A percentile compares a stretch with the other conserved stretches of the same genome.
Conservation (phyloP, 2,888 invertebrate species). For the Nineta flava region DNA sequence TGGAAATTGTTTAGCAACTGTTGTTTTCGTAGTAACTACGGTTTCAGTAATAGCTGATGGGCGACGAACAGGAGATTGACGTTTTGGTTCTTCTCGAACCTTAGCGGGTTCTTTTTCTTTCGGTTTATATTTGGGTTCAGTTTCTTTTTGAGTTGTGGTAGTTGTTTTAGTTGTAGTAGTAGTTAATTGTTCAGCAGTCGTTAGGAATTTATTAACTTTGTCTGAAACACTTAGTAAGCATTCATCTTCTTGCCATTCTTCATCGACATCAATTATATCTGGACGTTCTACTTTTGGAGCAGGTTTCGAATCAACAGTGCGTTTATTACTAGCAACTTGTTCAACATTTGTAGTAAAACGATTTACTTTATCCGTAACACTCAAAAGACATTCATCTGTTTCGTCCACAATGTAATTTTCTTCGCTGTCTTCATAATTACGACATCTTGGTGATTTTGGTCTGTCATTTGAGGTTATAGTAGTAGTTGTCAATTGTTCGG, state of each 20-base stretch:
- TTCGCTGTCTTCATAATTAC: constrained; percentile 15
- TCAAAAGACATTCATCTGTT: constrained; percentile 37
- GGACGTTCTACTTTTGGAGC: constrained; percentile 26
- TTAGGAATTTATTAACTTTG: constrained; percentile 45
- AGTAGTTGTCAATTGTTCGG: constrained; percentile 24
- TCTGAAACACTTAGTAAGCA: constrained; percentile 45
- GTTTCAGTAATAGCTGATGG: background rate
- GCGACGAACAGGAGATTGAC: constrained; percentile 2
- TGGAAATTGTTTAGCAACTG: constrained; percentile 5
- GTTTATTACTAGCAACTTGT: constrained; percentile 30
- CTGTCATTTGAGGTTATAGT: constrained; percentile 10
- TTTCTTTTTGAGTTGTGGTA: constrained; percentile 12
- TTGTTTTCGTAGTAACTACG: constrained; percentile 1
- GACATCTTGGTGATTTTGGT: constrained; percentile 10
- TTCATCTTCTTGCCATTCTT: constrained; percentile 30
- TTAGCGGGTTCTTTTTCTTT: background rate
- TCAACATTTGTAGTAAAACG: constrained; percentile 46
- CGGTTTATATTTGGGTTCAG: constrained; percentile 19
- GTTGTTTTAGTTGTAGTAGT: constrained; percentile 24
- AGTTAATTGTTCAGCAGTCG: constrained; percentile 41
- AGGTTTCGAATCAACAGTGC: constrained; percentile 22
- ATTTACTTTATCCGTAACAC: constrained; percentile 48
- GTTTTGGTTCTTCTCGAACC: background rate
- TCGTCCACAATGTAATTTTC: constrained; percentile 16
- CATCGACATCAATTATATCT: constrained; percentile 30